Evolutionary conservation across 2,888 invertebrate genomes (phyloP).

Genomic region (Lasioglossum leucozonium): DNA sequence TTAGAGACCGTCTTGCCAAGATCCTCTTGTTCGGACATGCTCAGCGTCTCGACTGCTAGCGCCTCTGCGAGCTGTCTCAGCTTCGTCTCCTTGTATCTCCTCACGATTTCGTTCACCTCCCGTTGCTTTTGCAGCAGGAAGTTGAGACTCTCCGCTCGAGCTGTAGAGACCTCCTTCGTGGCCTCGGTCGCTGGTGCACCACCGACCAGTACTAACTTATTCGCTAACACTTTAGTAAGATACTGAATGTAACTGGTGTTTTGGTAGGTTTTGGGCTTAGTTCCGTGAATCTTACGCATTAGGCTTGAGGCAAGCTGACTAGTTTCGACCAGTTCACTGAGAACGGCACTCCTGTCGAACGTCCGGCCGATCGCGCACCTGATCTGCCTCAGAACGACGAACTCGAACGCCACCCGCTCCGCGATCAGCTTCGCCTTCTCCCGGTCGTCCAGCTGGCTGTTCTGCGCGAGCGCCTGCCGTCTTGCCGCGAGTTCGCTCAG

Average conservation of each 20-base stretch:
- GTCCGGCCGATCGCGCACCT: constrained; percentile 76
- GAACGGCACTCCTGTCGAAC: constrained; percentile 75
- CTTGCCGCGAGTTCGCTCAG: constrained; percentile 89
- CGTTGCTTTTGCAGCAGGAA: constrained; percentile 86
- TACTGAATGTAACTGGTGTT: constrained; percentile 87
- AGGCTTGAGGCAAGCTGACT: constrained; percentile 91
- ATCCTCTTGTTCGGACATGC: constrained; percentile 82
- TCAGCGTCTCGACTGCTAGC: constrained; percentile 89
- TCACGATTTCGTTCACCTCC: constrained; percentile 87
- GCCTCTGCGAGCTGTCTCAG: constrained; percentile 90
- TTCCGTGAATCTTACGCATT: constrained; percentile 86
- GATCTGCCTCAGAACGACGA: constrained; percentile 87
- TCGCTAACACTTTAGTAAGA: constrained; percentile 91
- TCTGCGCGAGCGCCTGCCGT: constrained; percentile 88
- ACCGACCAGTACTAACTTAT: constrained; percentile 86
- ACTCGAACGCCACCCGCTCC: constrained; percentile 93
- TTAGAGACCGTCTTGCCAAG: constrained; percentile 83
- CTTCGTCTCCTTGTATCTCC: constrained; percentile 89
- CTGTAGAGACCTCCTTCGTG: constrained; percentile 74
- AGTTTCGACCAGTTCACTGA: constrained; percentile 89
- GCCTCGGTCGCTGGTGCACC: constrained; percentile 62
- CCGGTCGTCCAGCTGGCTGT: constrained; percentile 89
- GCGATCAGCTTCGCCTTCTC: constrained; percentile 90
- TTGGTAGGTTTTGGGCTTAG: constrained; percentile 83
- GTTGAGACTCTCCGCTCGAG: constrained; percentile 79